phyloP scores from a whole-genome alignment of 2,888 invertebrate species.

The Tuberolachnus salignus region DNA sequence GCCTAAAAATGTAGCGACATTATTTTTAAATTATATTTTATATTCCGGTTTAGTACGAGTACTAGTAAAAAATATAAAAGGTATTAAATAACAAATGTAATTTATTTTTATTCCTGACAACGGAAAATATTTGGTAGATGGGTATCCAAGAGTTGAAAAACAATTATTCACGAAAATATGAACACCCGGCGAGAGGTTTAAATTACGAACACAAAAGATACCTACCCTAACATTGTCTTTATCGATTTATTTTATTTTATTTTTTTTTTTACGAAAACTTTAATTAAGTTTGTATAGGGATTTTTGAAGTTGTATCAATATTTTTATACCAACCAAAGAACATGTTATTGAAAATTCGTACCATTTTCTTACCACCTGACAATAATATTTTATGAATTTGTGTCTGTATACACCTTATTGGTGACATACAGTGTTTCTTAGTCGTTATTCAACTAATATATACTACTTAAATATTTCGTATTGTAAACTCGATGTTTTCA shows the following conservation, averaged over 20 bases:
- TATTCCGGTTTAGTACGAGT: neutral
- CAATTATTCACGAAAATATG: neutral
- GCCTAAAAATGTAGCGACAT: too few relatives aligned
- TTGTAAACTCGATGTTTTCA: too few relatives aligned
- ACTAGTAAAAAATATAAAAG: neutral
- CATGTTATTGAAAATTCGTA: too few relatives aligned
- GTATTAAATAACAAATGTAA: neutral
- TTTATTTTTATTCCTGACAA: neutral
- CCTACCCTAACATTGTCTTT: neutral
- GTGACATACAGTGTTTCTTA: too few relatives aligned
- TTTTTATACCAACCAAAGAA: neutral
- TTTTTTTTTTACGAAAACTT: neutral
- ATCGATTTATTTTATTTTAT: slow-evolving; percentile 11
- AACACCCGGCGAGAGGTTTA: neutral
- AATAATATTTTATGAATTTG: too few relatives aligned
- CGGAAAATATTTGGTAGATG: neutral
- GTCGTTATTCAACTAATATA: too few relatives aligned
- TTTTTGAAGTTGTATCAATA: neutral
- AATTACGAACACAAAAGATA: neutral
- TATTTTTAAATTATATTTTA: neutral
- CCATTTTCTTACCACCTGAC: too few relatives aligned
- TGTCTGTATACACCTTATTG: too few relatives aligned
- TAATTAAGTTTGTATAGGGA: neutral
- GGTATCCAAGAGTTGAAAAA: neutral
- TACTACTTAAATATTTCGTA: too few relatives aligned